phyloP scores from a whole-genome alignment of 2,113 vertebrate species.

The Gnathonemus longibarbis region DNA sequence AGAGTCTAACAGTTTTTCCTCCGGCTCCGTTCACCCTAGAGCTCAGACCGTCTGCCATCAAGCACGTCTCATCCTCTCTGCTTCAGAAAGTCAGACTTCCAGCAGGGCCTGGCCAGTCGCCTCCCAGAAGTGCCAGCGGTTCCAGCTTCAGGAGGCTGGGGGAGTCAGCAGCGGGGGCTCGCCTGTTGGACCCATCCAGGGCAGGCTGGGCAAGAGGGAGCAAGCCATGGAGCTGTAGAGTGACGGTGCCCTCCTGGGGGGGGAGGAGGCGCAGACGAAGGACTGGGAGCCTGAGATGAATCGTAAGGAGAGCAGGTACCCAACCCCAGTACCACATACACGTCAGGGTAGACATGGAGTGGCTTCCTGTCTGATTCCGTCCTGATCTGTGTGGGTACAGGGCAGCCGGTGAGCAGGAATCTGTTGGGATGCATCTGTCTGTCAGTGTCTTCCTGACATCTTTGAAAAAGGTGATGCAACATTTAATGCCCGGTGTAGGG shows the following conservation, averaged over 20 bases:
- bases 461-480: background rate
- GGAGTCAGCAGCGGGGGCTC: background rate
- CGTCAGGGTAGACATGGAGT: background rate
- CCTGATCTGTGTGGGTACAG: background rate
- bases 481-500: background rate
- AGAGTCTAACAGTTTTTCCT: background rate
- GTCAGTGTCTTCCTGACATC: background rate
- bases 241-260: conserved; percentile 26
- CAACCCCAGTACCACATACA: background rate
- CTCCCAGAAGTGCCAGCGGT: background rate
- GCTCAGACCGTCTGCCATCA: background rate
- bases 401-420: background rate
- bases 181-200: conserved; percentile 28
- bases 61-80: background rate
- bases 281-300: conserved; percentile 55
- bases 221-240: conserved; percentile 53
- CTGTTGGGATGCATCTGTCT: background rate
- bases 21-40: background rate
- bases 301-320: conserved; percentile 48
- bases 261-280: conserved; percentile 29
- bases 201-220: conserved; percentile 35
- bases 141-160: background rate
- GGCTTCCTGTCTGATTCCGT: background rate
- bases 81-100: background rate
- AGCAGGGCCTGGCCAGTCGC: background rate